Evolutionary conservation across 2,888 invertebrate species (phyloP), one percentile per base, ranked within the genome.

Genomic region (Steinernema hermaphroditum): DNA sequence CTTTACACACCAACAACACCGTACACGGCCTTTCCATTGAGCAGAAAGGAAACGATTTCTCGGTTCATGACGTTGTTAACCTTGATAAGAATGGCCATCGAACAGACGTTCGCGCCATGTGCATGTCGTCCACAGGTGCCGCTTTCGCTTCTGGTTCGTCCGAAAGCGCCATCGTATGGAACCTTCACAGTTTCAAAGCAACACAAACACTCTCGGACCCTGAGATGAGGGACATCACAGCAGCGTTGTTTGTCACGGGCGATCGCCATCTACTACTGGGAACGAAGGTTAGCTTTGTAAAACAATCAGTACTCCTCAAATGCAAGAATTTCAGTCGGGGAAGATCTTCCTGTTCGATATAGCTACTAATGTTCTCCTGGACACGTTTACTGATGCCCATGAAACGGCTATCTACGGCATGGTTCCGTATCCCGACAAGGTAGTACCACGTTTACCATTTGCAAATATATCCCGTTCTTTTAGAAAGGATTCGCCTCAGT

Each of bases 191-290:
- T 0, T 90, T 92, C 79, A 88, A 90, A 57, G 92, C 93, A 80
- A 89, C 93, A 22, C 90, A 92, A 70, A 92, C 92, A 0, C 89
- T 93, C 72, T 85, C 84, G 86, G 89, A 92, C 74, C 90, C 91
- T 41, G 92, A 93, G 83, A 74, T 86, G 73, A 76, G 74, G 27
- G 82, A 85, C 29, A 92, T 93, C 9, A 88, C 92, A 72, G 90
- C 91, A 75, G 89, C 91, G 1, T 89, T 91, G 78, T 95, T 96
- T 89, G 93, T 92, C 24, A 94, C 95, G 22, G 92, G 92, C 22
- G 96, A 98, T 89, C 90, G 94, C 16, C 93, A 96, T 89, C 91
- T 93, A 50, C 88, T 98, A 71, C 91, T 93, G 69, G 97, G 94
- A 2, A 90, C 93, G 78, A 93, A 93, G 87, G 92, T 89, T n/a